These are phyloP conservation scores for Odocoileus hemionus DNA, from an alignment of 2,113 vertebrate species.

Conservation along the genomic window DNA sequence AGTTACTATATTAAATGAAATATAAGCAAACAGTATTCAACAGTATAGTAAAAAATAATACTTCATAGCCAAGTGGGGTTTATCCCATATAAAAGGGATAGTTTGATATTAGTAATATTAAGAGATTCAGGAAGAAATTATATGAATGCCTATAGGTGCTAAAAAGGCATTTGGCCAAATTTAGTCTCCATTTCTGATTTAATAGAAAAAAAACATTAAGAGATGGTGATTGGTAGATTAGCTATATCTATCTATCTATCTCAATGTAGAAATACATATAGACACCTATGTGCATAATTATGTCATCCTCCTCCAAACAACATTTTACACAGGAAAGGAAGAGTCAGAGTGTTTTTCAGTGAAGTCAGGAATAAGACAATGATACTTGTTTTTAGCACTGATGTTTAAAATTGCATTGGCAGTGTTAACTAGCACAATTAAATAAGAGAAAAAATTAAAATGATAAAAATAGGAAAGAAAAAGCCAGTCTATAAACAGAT, in stretches of 20 bases:
- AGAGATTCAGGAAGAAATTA: not conserved
- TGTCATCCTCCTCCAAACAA: not conserved
- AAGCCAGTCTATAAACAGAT: not conserved
- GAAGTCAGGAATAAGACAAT: not conserved
- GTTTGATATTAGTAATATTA: not conserved
- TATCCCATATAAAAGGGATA: not conserved
- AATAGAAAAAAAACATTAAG: not conserved
- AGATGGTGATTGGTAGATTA: not conserved
- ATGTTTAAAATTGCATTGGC: not conserved
- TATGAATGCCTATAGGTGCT: not conserved
- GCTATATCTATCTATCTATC: not conserved
- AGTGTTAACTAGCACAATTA: not conserved
- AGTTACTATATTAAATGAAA: not conserved
- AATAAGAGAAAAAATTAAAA: not conserved
- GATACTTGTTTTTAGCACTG: not conserved
- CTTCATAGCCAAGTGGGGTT: not conserved
- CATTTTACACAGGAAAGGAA: not conserved
- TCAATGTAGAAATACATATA: not conserved
- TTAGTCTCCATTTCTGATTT: not conserved
- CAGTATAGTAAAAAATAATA: not conserved
- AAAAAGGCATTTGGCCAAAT: slow-evolving; percentile 2
- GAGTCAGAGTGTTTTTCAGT: not conserved
- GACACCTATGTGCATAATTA: not conserved
- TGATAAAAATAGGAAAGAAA: not conserved
- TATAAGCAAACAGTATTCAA: not conserved